Evolutionary conservation across 2,113 vertebrate genomes (phyloP).

Genomic region (Mastomys natalensis): DNA sequence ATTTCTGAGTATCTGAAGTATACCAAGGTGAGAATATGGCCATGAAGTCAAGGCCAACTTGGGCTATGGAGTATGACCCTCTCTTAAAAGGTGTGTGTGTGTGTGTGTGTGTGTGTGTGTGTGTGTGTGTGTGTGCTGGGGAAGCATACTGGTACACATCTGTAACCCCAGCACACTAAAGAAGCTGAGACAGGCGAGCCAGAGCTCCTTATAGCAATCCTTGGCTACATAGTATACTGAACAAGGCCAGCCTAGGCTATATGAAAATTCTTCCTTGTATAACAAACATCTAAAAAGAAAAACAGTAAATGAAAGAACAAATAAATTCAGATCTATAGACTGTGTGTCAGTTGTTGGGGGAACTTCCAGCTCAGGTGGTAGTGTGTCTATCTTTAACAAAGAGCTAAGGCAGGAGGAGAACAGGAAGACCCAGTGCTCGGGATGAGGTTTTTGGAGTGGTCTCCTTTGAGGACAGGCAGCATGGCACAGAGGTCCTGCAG

Average conservation of each 20-base stretch:
- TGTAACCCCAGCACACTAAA: not conserved
- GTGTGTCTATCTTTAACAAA: not conserved
- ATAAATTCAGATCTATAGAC: not conserved
- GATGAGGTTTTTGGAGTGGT: not conserved
- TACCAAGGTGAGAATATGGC: no score
- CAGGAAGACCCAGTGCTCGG: accelerated
- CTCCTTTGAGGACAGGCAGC: not conserved
- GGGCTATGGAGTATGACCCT: not conserved
- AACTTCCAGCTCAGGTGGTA: not conserved
- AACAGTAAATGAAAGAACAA: not conserved
- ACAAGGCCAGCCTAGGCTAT: not conserved
- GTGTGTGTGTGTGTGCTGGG: not conserved
- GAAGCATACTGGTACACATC: not conserved
- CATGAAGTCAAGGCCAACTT: not conserved
- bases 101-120: not conserved
- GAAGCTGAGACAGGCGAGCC: not conserved
- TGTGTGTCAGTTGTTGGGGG: not conserved
- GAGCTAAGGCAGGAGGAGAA: not conserved
- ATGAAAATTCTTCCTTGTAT: not conserved
- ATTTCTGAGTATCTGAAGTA: not conserved
- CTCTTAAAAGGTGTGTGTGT: not conserved
- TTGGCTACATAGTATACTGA: not conserved
- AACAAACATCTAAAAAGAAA: not conserved
- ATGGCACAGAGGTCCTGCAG: not conserved
- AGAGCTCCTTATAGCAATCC: not conserved